These are phyloP conservation scores for Ailuropoda melanoleuca DNA, from an alignment of 2,113 vertebrate genomes.

Conservation along the genomic window DNA sequence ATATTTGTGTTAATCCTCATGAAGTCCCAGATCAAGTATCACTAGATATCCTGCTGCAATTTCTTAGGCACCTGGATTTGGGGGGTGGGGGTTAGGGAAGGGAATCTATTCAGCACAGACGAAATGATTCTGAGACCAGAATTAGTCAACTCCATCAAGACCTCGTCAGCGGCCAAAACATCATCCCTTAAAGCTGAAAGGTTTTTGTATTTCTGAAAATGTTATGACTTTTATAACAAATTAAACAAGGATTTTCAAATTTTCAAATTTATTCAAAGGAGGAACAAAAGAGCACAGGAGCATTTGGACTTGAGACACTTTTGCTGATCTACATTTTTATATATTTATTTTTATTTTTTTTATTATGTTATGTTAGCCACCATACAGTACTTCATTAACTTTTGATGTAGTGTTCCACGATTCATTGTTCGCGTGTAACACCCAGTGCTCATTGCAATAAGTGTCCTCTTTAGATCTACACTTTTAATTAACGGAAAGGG, in stretches of 20 bases:
- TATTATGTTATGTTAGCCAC: no score
- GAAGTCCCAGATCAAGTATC: background rate
- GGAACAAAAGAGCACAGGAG: background rate
- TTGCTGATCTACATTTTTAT: background rate
- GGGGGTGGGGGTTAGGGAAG: fast-evolving
- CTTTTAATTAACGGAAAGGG: background rate
- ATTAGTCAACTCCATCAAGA: background rate
- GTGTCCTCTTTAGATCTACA: background rate
- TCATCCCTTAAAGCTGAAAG: background rate
- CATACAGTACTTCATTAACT: no score
- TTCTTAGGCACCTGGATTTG: background rate
- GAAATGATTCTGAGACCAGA: background rate
- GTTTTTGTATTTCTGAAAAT: background rate
- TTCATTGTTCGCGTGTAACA: no score
- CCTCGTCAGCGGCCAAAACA: background rate
- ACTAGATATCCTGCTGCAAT: background rate
- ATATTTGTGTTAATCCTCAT: background rate
- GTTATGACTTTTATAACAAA: background rate
- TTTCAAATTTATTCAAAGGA: background rate
- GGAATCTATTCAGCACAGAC: background rate
- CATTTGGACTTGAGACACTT: background rate
- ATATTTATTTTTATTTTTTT: no score
- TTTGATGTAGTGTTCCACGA: no score
- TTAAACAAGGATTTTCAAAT: background rate
- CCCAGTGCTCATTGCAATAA: no score